Conservation (phyloP, 2,797 vertebrate species). For the Enteromius viviparus region DNA sequence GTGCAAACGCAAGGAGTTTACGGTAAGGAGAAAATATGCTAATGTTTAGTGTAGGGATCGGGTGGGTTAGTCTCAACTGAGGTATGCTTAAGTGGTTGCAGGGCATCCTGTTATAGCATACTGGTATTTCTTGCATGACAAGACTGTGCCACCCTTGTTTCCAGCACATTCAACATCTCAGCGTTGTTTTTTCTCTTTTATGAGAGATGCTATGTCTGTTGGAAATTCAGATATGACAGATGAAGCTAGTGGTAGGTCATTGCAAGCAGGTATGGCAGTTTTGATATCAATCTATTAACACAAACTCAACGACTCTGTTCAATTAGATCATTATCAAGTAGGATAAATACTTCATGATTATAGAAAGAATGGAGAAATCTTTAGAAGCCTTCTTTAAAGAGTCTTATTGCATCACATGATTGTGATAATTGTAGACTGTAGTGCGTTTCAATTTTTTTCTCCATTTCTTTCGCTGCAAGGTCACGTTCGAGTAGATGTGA, state of each 20-base stretch:
- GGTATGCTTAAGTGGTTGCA: not conserved
- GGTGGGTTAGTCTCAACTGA: not conserved
- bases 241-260: not conserved
- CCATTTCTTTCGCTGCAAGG: conserved; percentile 16
- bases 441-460: not conserved
- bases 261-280: not conserved
- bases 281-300: conserved; percentile 5
- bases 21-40: conserved; percentile 70
- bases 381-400: conserved; percentile 4
- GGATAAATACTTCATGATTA: conserved; percentile 11
- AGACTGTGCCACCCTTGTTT: not conserved
- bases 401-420: not conserved
- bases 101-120: not conserved
- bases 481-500: conserved; percentile 4
- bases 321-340: conserved; percentile 5
- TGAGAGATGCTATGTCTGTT: not conserved
- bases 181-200: not conserved
- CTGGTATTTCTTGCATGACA: not conserved
- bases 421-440: not conserved
- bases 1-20: conserved; percentile 80
- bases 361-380: not conserved
- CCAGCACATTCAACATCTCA: conserved; percentile 3
- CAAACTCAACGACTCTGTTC: not conserved
- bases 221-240: not conserved
- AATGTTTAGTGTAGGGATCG: not conserved